Conservation (phyloP, 2,797 vertebrate genomes). For the Acanthurus leucopareius region DNA sequence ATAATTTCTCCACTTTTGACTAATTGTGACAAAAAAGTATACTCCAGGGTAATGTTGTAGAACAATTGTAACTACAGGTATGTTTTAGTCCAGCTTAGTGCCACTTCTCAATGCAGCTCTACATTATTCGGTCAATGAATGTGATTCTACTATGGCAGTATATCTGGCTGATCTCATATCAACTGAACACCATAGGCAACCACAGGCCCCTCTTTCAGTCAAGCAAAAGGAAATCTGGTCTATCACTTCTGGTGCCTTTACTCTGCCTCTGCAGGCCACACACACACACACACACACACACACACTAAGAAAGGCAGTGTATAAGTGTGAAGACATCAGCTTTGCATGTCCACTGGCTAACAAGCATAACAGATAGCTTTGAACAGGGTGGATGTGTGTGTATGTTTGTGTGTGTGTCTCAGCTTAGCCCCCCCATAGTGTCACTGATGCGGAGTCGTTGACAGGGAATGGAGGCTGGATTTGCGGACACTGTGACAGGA, state of each 20-base stretch:
- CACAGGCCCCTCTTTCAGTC: constrained; percentile 30
- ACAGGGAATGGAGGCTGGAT: constrained; percentile 48
- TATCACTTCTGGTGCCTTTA: constrained; percentile 23
- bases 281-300: neutral
- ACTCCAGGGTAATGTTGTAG: too few species aligned
- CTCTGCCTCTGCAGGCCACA: constrained; percentile 3
- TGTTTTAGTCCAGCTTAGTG: neutral
- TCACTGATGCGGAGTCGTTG: constrained; percentile 39
- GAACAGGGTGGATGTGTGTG: constrained; percentile 11
- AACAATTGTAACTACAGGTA: neutral
- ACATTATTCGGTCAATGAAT: constrained; percentile 16
- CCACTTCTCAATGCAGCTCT: neutral
- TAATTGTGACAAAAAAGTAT: too few species aligned
- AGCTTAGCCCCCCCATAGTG: constrained; percentile 38
- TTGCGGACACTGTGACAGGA: constrained; percentile 62
- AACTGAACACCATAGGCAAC: constrained; percentile 15
- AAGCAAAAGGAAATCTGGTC: constrained; percentile 42
- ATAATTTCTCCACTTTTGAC: too few species aligned
- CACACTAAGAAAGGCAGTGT: neutral
- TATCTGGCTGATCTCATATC: constrained; percentile 23
- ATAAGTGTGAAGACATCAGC: constrained; percentile 47
- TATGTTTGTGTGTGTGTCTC: constrained; percentile 9
- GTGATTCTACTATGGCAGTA: constrained; percentile 5
- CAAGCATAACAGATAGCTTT: constrained; percentile 49
- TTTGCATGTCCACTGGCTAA: constrained; percentile 44